phyloP scores from a whole-genome alignment of 1,140 invertebrate species.

The Lucilia sericata region DNA sequence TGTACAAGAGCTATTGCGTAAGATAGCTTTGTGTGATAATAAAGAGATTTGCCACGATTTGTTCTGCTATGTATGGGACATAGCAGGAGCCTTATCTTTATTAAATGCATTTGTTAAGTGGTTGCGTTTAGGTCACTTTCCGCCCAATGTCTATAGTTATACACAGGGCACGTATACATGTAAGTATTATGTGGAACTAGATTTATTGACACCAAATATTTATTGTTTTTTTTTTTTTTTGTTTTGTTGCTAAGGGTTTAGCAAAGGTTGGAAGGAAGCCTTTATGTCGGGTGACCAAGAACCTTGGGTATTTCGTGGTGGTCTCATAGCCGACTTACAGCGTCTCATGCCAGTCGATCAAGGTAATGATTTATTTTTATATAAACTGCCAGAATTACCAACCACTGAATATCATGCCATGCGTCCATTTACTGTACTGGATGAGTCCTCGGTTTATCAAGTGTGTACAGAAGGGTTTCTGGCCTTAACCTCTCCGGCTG shows the following conservation, averaged over 20 bases:
- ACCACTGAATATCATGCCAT: conserved; percentile 81
- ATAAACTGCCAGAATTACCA: conserved; percentile 86
- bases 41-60: conserved; percentile 90
- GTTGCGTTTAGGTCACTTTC: conserved; percentile 89
- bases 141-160: conserved; percentile 81
- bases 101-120: conserved; percentile 94
- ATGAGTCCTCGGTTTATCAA: conserved; percentile 77
- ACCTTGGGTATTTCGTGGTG: conserved; percentile 96
- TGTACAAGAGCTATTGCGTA: conserved; percentile 79
- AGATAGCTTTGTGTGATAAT: conserved; percentile 84
- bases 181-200: conserved; percentile 71
- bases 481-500: conserved; percentile 16
- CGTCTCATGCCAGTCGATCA: conserved; percentile 87
- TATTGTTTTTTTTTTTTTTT: conserved; percentile 56
- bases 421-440: conserved; percentile 77
- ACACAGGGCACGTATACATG: conserved; percentile 91
- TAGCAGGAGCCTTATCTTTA: conserved; percentile 88
- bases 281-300: conserved; percentile 97
- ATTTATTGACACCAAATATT: neutral
- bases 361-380: conserved; percentile 88
- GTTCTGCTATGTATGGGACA: conserved; percentile 95
- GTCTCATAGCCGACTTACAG: conserved; percentile 91
- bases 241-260: conserved; percentile 90
- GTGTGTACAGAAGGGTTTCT: conserved; percentile 70
- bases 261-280: conserved; percentile 93